These are phyloP conservation scores for Falco berigora DNA, from an alignment of 2,797 vertebrate species.

Conservation along the genomic window DNA sequence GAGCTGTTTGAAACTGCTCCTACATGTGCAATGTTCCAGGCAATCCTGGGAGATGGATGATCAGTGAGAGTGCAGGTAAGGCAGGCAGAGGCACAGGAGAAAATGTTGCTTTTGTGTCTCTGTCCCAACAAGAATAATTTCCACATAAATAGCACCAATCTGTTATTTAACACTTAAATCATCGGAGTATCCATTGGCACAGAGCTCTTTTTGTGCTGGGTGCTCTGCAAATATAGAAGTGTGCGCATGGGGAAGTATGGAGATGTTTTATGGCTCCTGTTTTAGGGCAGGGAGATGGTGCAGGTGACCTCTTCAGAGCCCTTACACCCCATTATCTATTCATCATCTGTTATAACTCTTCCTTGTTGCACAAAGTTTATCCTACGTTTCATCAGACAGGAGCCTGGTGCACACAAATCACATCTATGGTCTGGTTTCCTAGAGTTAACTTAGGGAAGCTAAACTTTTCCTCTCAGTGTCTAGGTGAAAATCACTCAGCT, in stretches of 20 bases:
- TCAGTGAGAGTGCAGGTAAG: conserved; percentile 31
- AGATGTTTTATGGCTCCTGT: conserved; percentile 26
- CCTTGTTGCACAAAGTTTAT: not conserved
- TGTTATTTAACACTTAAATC: conserved; percentile 56
- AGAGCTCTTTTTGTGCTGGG: conserved; percentile 24
- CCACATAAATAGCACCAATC: conserved; percentile 35
- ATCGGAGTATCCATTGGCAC: conserved; percentile 1
- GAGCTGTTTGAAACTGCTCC: conserved; percentile 63
- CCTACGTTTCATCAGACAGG: not conserved
- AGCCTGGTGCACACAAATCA: not conserved
- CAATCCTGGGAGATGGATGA: conserved; percentile 62
- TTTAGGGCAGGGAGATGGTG: not conserved
- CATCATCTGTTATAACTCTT: conserved; percentile 1
- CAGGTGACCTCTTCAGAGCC: conserved; percentile 16
- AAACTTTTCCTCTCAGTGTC: not conserved
- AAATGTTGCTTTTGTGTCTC: conserved; percentile 24
- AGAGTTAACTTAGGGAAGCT: not conserved
- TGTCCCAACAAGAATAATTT: conserved; percentile 54
- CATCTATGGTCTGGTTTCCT: not conserved
- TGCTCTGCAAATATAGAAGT: not conserved
- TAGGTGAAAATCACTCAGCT: not conserved
- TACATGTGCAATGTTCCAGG: conserved; percentile 42
- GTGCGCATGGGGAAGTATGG: not conserved
- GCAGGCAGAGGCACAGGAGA: conserved; percentile 25
- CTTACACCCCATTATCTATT: conserved; percentile 10